Evolutionary conservation across 2,113 vertebrate genomes (phyloP).

Genomic region (Hirundichthys speculiger): DNA sequence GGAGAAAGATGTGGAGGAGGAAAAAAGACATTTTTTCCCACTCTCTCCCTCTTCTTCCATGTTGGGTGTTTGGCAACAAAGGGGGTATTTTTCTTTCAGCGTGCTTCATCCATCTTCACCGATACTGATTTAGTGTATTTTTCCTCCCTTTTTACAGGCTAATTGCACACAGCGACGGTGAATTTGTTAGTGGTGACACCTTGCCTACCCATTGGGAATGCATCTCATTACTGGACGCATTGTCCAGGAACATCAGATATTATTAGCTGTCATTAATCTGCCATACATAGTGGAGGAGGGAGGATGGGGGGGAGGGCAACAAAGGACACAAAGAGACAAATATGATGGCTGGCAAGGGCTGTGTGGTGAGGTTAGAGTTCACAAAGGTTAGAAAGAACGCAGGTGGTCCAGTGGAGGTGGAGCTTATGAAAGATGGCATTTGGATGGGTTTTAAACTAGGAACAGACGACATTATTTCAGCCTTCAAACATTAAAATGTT

Average conservation of each 20-base stretch:
- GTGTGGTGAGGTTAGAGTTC: conserved; percentile 84
- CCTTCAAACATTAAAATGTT: too few species aligned
- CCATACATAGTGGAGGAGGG: conserved; percentile 82
- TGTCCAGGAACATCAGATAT: conserved; percentile 99
- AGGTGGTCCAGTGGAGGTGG: conserved; percentile 27
- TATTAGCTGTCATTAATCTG: conserved; percentile 99
- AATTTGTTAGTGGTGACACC: conserved; percentile 99
- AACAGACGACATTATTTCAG: background rate
- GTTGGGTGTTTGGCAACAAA: conserved; percentile 81
- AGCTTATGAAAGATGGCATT: conserved; percentile 41
- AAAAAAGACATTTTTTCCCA: conserved; percentile 83
- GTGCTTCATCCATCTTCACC: conserved; percentile 88
- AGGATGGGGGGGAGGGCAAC: conserved; percentile 59
- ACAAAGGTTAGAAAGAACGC: conserved; percentile 63
- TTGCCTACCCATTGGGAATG: conserved; percentile 93
- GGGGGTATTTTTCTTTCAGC: conserved; percentile 81
- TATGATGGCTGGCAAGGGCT: conserved; percentile 79
- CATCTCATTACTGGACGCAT: conserved; percentile 95
- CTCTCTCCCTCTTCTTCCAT: conserved; percentile 57
- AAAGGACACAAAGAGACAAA: conserved; percentile 83
- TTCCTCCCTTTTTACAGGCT: conserved; percentile 93
- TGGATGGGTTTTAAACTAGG: conserved; percentile 14
- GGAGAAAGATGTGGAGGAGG: conserved; percentile 89
- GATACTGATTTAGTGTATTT: conserved; percentile 90
- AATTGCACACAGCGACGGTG: conserved; percentile 90